Evolutionary conservation across 2,888 invertebrate species (phyloP), one percentile per base, ranked within the genome.

Genomic region (Osmoderma eremita): DNA sequence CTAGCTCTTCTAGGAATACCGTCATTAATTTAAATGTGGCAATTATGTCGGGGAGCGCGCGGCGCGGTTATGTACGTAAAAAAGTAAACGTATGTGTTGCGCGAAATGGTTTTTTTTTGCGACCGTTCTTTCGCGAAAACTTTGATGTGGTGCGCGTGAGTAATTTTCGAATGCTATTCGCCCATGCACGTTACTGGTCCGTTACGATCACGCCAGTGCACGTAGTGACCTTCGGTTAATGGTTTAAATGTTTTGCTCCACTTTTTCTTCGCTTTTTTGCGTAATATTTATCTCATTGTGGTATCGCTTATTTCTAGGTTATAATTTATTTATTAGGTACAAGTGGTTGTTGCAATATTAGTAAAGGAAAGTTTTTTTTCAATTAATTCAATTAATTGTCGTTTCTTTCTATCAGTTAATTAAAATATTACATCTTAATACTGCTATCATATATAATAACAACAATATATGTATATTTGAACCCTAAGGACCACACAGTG

Each of bases 241-340:
- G 58, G 45, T 61, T 61, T 61, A 24, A 53, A 24, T 15, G 45
- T 12, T 45, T 30, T 17, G 58, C 18, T 45, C 45, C 17, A 61
- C 58, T 58, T 58, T 61, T 61, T 45, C 58, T 24, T 45, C 36
- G 24, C 15, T 61, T 53, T n/a, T n/a, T 61, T 61, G 36, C 58
- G 58, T 48, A 48, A 48, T 48, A 30, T 8, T 30, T 10, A 30
- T 30, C 10, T 30, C 30, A 30, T 10, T 30, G 30, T 10, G 4
- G 42, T 3, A 17, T n/a, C n/a, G n/a, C n/a, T n/a, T n/a, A n/a
- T n/a, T n/a, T n/a, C n/a, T n/a, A n/a, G n/a, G n/a, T n/a, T n/a
- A n/a, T n/a, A n/a, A n/a, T n/a, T n/a, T n/a, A n/a, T n/a, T n/a
- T n/a, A n/a, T n/a, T n/a, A n/a, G n/a, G n/a, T n/a, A n/a, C n/a